A percentile compares a stretch with the other conserved stretches of the same genome.
These are phyloP conservation scores for Hermaeophaga mercurialis DNA, from an alignment of 2,888 invertebrate species.

Conservation along the genomic window DNA sequence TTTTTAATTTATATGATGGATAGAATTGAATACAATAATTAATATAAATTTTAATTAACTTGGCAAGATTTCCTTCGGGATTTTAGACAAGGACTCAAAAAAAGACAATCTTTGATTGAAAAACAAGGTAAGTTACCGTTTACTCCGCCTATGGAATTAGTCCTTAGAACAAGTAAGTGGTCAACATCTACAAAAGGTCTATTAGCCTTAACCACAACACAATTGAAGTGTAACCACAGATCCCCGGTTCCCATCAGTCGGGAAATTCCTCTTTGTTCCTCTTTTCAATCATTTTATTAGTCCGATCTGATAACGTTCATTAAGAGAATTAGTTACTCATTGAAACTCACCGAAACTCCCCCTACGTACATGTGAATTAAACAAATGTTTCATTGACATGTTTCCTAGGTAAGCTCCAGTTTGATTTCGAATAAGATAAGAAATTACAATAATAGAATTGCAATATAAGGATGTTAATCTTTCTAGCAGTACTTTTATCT, in stretches of 20 bases:
- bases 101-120: too few relatives aligned
- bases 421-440: too few relatives aligned
- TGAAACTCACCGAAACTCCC: constrained; percentile 29
- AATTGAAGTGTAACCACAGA: constrained; percentile 46
- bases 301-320: constrained; percentile 33
- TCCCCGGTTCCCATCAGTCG: constrained; percentile 44
- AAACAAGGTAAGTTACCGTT: too few relatives aligned
- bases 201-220: constrained; percentile 43
- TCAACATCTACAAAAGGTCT: constrained; percentile 36
- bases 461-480: too few relatives aligned
- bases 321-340: constrained; percentile 29
- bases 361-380: constrained; percentile 33
- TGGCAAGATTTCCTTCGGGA: too few relatives aligned
- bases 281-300: constrained; percentile 31
- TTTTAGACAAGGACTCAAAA: too few relatives aligned
- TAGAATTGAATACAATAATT: too few relatives aligned
- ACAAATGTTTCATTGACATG: constrained; percentile 22
- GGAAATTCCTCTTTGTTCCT: constrained; percentile 38
- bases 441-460: too few relatives aligned
- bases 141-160: background rate
- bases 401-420: background rate
- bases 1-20: too few relatives aligned
- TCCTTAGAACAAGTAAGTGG: constrained; percentile 10
- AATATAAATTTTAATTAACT: too few relatives aligned
- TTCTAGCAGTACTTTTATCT: too few relatives aligned